Base-by-base conservation (phyloP, 2,888 invertebrate species). In the Stegana nigrithorax region DNA sequence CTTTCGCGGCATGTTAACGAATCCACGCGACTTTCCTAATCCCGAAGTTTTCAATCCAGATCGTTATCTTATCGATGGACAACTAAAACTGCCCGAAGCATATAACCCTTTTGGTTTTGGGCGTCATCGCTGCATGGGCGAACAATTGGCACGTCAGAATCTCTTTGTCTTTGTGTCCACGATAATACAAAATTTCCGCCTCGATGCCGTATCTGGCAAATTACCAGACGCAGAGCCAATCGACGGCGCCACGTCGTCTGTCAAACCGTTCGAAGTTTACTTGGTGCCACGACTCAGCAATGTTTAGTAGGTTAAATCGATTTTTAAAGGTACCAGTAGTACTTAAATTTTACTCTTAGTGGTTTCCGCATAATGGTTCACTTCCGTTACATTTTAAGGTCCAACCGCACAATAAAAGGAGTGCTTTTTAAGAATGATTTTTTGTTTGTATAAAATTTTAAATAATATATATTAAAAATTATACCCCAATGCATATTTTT, bases 121-220 rank as follows among this genome's bases (percentile, higher is more conserved):
- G 0, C 92, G 91, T 72, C 93, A 92, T 79, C 90, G 94, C 58
- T 95, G 95, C 77, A 89, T 94, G 89, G 95, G 94, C 0, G 94
- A 95, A 78, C 88, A 90, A 0, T 83, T 94, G 67, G 89, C 88
- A 1, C 91, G 91, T 73, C 92, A 92, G 72, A 94, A 93, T 75
- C 88, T 94, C 57, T 95, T 94, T 77, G 83, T 93, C 29, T 92
- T 94, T 73, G 90, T 90, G 0, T 89, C 93, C 0, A 88, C 91
- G 0, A 86, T 94, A 71, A 85, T 95, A 70, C 94, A 94, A 83
- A 89, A 88, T 72, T 94, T 92, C 72, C 88, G 88, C 4, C 91
- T 95, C 76, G 82, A 88, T 1, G 86, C 90, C 0, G 88, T 89
- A 1, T 90, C 91, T 0, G 92, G 90, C 0, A 88, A 90, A 66